Evolutionary conservation across 2,888 invertebrate genomes (phyloP), one percentile per base, ranked within the genome.

Genomic region (Tachina lurida): DNA sequence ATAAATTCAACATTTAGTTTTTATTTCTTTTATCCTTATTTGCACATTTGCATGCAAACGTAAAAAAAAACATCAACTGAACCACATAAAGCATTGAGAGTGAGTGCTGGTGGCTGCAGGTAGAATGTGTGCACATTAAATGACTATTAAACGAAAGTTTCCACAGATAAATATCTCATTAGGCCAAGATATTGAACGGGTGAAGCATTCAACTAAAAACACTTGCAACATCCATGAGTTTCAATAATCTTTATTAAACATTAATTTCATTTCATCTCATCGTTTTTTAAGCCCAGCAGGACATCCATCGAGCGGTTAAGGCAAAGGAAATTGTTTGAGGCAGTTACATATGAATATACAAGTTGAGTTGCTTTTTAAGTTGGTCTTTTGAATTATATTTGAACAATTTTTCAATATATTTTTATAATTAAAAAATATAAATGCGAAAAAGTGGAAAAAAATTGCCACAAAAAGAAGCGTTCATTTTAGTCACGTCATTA

Each of bases 91-190:
- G 45, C 41, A 74, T 47, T 31, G 68, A 47, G 43, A n/a, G 17
- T 60, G 19, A 7, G 17, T 10, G n/a, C n/a, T 58, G 19, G 7
- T 41, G 13, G n/a, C n/a, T 58, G 47, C 68, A 47, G 52, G 41
- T 4, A 62, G 49, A 45, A 43, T 43, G 12, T 45, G 52, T 62
- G 9, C 54, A 0, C 15, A 62, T 45, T 62, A 47, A 52, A 39
- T 70, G 31, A 43, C 76, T 67, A 52, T 74, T 54, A 52, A 52
- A 65, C 5, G 22, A 54, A 70, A 56, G 19, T 70, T 81, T 77
- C 84, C 81, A 71, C 65, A 41, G 74, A 85, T 71, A 85, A 85
- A 76, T 83, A 86, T 67, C 86, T 83, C 83, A 86, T 86, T 83
- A 86, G 83, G 49, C 19, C 75, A 45, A 52, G 60, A 58, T 76